Evolutionary conservation across 2,113 vertebrate genomes (phyloP).

Genomic region (Phylloscopus trochilus): DNA sequence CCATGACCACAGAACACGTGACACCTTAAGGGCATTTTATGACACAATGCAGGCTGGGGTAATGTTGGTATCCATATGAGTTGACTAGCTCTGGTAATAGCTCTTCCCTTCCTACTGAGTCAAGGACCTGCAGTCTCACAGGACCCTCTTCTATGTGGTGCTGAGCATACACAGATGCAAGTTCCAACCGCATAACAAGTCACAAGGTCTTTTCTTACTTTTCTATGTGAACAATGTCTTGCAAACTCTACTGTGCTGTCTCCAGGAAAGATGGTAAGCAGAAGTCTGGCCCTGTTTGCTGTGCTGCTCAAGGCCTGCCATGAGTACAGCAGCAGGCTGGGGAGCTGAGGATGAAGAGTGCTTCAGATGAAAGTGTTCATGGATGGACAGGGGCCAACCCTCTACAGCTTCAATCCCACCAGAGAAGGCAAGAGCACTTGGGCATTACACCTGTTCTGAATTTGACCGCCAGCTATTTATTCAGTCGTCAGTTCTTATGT

Average conservation of each 20-base stretch:
- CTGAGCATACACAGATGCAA: not conserved
- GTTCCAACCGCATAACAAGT: fast-evolving
- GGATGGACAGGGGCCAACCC: not conserved
- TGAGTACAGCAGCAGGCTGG: not conserved
- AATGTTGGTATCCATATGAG: not conserved
- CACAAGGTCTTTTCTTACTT: not conserved
- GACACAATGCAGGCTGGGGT: not conserved
- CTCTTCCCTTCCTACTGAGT: not conserved
- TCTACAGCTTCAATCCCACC: not conserved
- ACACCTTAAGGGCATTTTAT: not conserved
- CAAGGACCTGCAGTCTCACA: not conserved
- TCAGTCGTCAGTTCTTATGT: not conserved
- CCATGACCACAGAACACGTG: not conserved
- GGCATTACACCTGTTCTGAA: not conserved
- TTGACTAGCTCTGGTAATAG: not conserved
- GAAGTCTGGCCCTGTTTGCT: not conserved
- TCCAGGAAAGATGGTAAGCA: not conserved
- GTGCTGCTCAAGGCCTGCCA: not conserved
- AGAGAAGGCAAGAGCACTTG: not conserved
- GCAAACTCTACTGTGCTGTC: not conserved
- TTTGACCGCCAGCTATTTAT: not conserved
- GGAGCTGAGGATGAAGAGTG: not conserved
- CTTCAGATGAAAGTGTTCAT: not conserved
- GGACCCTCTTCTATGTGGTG: not conserved
- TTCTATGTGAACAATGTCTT: not conserved